phyloP scores from a whole-genome alignment of 2,888 invertebrate genomes.

The Harmothoe impar region DNA sequence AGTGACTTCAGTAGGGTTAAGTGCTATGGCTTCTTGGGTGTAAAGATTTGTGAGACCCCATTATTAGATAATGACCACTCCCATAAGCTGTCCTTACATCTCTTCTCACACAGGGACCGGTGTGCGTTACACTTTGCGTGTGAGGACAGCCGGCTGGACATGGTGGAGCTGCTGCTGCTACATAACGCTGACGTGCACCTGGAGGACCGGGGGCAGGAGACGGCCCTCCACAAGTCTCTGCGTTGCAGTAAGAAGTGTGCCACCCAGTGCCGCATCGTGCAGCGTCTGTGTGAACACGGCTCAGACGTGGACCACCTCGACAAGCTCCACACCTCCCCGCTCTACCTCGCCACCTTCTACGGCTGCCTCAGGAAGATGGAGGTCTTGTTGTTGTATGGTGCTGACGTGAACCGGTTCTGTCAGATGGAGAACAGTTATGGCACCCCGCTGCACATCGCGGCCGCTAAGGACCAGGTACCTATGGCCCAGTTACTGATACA shows the following conservation, averaged over 20 bases:
- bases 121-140: slow-evolving; percentile 71
- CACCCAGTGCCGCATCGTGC: slow-evolving; percentile 68
- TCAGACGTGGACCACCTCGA: slow-evolving; percentile 67
- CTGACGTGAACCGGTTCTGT: slow-evolving; percentile 66
- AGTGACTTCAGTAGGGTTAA: no score
- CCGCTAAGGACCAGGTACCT: slow-evolving; percentile 68
- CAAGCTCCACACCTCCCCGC: slow-evolving; percentile 67
- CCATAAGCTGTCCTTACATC: background rate
- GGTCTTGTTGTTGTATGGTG: slow-evolving; percentile 68
- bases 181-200: slow-evolving; percentile 67
- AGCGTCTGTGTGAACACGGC: slow-evolving; percentile 68
- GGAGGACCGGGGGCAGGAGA: slow-evolving; percentile 67
- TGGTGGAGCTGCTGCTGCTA: slow-evolving; percentile 67
- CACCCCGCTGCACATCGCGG: slow-evolving; percentile 71
- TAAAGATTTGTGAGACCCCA: no score
- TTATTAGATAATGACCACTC: no score
- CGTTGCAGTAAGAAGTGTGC: slow-evolving; percentile 67
- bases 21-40: no score
- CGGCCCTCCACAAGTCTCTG: slow-evolving; percentile 69
- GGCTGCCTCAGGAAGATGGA: slow-evolving; percentile 70
- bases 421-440: slow-evolving; percentile 68
- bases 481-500: slow-evolving; percentile 68
- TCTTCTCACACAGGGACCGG: no score
- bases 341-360: slow-evolving; percentile 71
- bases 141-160: slow-evolving; percentile 67